These are phyloP conservation scores for Lepidurus couesii DNA, from an alignment of 1,140 invertebrate species.

Conservation along the genomic window DNA sequence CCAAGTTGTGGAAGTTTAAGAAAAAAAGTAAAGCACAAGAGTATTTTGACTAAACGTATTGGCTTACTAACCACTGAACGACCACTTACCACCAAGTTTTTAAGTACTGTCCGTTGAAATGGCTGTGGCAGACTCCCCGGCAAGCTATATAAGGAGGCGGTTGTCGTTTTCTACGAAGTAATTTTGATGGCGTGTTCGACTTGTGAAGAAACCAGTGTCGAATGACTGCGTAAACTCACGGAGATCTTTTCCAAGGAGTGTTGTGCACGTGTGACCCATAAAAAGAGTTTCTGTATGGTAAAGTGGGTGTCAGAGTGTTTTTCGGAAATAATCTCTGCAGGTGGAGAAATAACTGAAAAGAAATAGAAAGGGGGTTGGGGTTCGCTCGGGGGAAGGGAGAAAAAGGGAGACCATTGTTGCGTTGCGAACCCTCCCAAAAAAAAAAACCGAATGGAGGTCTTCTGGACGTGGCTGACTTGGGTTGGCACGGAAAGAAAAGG, in stretches of 20 bases:
- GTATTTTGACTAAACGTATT: background rate
- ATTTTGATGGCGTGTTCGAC: background rate
- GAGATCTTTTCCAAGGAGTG: slow-evolving; percentile 1
- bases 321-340: background rate
- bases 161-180: background rate
- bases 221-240: slow-evolving; percentile 4
- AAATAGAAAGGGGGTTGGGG: no score
- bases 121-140: background rate
- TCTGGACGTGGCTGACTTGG: background rate
- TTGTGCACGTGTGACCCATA: background rate
- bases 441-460: background rate
- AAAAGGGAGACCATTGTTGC: background rate
- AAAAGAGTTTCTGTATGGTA: background rate
- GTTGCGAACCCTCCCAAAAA: background rate
- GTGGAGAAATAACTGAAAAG: background rate
- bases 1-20: background rate
- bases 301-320: background rate
- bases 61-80: no score
- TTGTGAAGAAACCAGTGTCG: background rate
- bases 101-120: background rate
- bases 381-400: no score
- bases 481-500: background rate
- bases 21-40: background rate
- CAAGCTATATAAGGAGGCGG: background rate
- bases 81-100: no score